Conservation (phyloP, 2,797 vertebrate species). For the Manis javanica region DNA sequence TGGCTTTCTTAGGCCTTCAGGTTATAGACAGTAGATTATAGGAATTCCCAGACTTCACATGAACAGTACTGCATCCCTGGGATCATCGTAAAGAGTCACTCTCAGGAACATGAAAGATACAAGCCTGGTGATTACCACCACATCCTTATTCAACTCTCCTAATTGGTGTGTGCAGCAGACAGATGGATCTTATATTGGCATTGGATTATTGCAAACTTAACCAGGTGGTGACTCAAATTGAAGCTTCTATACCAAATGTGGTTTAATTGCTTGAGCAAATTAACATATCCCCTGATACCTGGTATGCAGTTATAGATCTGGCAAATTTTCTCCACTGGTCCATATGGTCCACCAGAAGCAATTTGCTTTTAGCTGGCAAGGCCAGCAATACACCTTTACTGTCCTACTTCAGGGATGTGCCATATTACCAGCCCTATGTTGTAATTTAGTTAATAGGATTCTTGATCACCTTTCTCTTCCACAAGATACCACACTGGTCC, state of each 20-base stretch:
- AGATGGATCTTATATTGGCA: neutral
- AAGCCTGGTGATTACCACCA: neutral
- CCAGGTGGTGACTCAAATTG: neutral
- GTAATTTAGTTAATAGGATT: neutral
- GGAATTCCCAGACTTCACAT: neutral
- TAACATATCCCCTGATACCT: neutral
- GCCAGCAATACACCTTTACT: neutral
- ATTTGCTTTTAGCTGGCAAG: neutral
- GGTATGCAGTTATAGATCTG: neutral
- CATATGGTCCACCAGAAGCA: neutral
- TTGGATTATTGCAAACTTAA: neutral
- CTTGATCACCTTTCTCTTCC: neutral
- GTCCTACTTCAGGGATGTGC: neutral
- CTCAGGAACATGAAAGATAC: neutral
- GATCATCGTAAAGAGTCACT: too few species aligned
- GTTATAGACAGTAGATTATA: neutral
- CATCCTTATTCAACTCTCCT: neutral
- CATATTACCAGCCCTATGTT: neutral
- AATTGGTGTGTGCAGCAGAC: neutral
- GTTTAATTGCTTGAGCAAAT: conserved; percentile 5
- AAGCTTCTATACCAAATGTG: neutral
- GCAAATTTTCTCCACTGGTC: neutral
- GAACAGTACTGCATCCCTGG: neutral
- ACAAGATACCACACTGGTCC: neutral
- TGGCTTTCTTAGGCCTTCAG: neutral